Conservation (phyloP, 2,113 vertebrate species). For the Barnardius zonarius region DNA sequence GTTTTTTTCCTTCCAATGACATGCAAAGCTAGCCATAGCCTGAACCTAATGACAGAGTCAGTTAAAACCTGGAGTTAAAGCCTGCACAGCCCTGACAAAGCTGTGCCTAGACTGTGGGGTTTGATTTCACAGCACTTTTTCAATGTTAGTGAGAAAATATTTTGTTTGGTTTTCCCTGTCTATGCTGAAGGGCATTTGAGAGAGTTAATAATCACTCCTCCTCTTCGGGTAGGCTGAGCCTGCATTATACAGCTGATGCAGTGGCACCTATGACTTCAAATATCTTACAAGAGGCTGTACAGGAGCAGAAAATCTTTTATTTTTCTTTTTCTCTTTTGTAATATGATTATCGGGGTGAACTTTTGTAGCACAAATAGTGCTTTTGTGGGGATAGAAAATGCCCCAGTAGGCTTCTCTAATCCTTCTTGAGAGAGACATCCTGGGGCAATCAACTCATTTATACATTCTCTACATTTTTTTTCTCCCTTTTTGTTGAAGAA, state of each 20-base stretch:
- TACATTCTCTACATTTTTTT: conserved; percentile 61
- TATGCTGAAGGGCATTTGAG: not conserved
- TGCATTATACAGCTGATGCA: not conserved
- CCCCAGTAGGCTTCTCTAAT: conserved; percentile 59
- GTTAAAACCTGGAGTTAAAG: not conserved
- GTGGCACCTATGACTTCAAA: not conserved
- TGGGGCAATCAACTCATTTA: conserved; percentile 64
- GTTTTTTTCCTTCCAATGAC: not conserved
- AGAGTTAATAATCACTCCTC: not conserved
- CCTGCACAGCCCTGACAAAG: not conserved
- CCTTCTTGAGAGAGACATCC: conserved; percentile 71
- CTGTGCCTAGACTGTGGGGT: not conserved
- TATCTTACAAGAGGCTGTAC: conserved; percentile 11
- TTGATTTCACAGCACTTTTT: not conserved
- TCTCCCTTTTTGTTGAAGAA: not conserved
- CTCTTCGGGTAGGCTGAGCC: not conserved
- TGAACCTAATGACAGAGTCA: not conserved
- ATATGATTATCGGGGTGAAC: conserved; percentile 27
- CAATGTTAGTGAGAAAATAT: not conserved
- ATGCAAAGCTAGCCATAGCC: not conserved
- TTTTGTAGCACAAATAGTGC: conserved; percentile 46
- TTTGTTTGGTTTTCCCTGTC: not conserved
- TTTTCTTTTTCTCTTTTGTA: not conserved
- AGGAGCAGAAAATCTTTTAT: conserved; percentile 12
- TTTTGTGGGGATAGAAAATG: conserved; percentile 61